A percentile compares a stretch with the other conserved stretches of the same genome.
phyloP scores from a whole-genome alignment of 1,140 invertebrate species.

The Caenorhabditis brenneri region DNA sequence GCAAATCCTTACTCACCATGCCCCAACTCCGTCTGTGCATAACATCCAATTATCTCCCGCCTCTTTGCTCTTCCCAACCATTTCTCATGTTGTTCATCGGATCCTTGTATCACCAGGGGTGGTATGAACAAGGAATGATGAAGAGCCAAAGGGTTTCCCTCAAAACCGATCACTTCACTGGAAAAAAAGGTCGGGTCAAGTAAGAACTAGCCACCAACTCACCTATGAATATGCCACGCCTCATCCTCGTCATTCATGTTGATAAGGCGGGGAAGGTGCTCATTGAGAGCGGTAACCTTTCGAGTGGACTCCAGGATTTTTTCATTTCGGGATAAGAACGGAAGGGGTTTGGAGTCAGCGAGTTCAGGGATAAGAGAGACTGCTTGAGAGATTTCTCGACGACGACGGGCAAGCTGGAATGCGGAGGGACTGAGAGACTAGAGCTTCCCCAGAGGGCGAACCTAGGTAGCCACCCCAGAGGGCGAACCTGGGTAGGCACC shows the following conservation, averaged over 20 bases:
- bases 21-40: slow-evolving; percentile 90
- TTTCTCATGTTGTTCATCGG: slow-evolving; percentile 81
- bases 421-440: too few species aligned
- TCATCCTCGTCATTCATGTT: slow-evolving; percentile 71
- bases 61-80: slow-evolving; percentile 84
- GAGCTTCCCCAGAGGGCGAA: too few species aligned
- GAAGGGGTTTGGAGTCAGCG: slow-evolving; percentile 78
- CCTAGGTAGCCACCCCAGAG: too few species aligned
- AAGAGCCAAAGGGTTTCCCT: slow-evolving; percentile 47
- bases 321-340: slow-evolving; percentile 84
- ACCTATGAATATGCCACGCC: background rate
- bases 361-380: slow-evolving; percentile 72
- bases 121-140: slow-evolving; percentile 48
- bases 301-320: slow-evolving; percentile 82
- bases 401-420: background rate
- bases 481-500: too few species aligned
- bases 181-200: too few species aligned
- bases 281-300: slow-evolving; percentile 75
- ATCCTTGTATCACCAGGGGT: slow-evolving; percentile 61
- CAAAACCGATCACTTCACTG: slow-evolving; percentile 41
- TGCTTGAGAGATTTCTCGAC: slow-evolving; percentile 55
- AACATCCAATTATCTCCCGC: slow-evolving; percentile 85
- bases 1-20: too few species aligned
- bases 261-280: slow-evolving; percentile 78
- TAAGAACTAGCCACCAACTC: too few species aligned